A percentile compares a stretch with the other conserved stretches of the same genome.
Evolutionary conservation across 2,888 invertebrate genomes (phyloP).

Genomic region (Pristionchus arcanus): DNA sequence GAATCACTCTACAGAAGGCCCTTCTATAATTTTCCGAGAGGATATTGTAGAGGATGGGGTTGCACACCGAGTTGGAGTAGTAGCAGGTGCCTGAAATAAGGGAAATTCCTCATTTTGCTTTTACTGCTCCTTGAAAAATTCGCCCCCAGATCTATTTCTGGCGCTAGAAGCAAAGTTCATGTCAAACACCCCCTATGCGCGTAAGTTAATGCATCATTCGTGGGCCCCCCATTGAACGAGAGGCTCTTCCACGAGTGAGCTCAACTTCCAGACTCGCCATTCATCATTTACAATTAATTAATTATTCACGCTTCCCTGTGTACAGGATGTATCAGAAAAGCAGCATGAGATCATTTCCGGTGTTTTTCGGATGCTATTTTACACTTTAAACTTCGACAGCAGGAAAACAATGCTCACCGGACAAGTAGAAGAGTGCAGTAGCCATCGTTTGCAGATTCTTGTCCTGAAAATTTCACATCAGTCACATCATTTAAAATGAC

Average conservation of each 20-base stretch:
- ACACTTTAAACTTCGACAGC: background rate
- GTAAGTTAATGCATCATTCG: background rate
- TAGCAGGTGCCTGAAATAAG: constrained; percentile 72
- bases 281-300: background rate
- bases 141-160: background rate
- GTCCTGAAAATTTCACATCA: background rate
- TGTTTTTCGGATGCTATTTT: background rate
- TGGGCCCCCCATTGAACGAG: background rate
- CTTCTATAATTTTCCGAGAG: constrained; percentile 84
- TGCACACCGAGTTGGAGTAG: constrained; percentile 83
- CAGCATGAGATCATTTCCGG: background rate
- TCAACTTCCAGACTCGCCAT: background rate
- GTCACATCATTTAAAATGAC: background rate
- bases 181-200: background rate
- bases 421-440: constrained; percentile 68
- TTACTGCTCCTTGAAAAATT: background rate
- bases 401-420: constrained; percentile 59
- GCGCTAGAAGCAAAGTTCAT: background rate
- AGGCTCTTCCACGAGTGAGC: background rate
- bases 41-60: constrained; percentile 85
- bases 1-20: constrained; percentile 81
- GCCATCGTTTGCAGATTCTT: constrained; percentile 61
- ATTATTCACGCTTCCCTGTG: background rate
- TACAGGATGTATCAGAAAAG: background rate
- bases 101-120: background rate